phyloP scores from a whole-genome alignment of 2,797 vertebrate genomes.

The Rhadinocentrus ornatus region DNA sequence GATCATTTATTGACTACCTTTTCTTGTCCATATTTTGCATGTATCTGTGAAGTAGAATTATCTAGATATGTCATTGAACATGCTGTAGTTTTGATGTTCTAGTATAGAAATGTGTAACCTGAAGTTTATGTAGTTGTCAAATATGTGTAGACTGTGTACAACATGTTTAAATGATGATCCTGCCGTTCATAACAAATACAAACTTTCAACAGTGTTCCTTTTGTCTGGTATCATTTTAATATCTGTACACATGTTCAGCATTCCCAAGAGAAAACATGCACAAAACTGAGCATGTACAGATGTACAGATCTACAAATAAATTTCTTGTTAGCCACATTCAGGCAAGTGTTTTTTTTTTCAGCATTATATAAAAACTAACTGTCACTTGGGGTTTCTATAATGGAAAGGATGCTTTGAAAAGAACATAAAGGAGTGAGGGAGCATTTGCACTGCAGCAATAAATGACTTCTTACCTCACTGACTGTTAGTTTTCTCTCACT shows the following conservation, averaged over 20 bases:
- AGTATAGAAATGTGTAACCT: conserved; percentile 63
- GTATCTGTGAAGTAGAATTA: conserved; percentile 70
- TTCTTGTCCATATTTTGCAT: conserved; percentile 63
- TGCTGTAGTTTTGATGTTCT: conserved; percentile 51
- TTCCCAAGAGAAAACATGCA: not conserved
- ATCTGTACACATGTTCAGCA: not conserved
- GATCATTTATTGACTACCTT: conserved; percentile 42
- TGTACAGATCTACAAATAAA: not conserved
- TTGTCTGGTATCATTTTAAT: conserved; percentile 15
- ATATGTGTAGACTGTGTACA: conserved; percentile 59
- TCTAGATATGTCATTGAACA: conserved; percentile 52
- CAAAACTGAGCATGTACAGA: not conserved
- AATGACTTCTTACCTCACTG: conserved; percentile 22
- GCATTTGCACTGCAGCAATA: conserved; percentile 12
- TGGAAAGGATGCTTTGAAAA: not conserved
- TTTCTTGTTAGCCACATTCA: conserved; percentile 2
- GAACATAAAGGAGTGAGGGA: conserved; percentile 3
- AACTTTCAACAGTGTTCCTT: conserved; percentile 47
- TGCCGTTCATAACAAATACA: conserved; percentile 67
- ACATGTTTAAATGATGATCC: conserved; percentile 52
- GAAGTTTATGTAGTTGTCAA: conserved; percentile 63
- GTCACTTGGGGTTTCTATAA: conserved; percentile 11
- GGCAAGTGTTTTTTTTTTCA: conserved; percentile 3
- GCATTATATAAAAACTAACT: not conserved
- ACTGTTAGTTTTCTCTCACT: conserved; percentile 18